These are phyloP conservation scores for Chelonia mydas DNA, from an alignment of 2,797 vertebrate genomes.

Conservation along the genomic window DNA sequence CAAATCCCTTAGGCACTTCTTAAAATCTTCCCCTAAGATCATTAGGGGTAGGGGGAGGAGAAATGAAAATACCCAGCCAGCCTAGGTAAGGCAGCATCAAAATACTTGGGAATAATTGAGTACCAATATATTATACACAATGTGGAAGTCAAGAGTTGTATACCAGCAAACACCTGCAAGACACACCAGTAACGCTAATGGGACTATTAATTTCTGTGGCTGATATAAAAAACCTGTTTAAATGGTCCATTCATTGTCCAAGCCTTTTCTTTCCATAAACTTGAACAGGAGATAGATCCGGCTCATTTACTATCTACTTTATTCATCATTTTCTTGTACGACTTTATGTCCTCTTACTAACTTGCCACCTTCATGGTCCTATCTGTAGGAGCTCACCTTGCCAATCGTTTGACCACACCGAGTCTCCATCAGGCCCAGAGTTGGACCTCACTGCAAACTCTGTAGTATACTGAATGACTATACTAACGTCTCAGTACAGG, in stretches of 20 bases:
- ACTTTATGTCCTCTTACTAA: background rate
- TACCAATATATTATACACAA: constrained; percentile 48
- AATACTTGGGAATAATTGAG: constrained; percentile 1
- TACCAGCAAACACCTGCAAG: constrained; percentile 26
- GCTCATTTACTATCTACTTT: background rate
- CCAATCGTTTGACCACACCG: background rate
- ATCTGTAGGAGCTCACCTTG: background rate
- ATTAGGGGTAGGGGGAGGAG: background rate
- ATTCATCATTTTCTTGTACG: background rate
- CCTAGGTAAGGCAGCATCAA: constrained; percentile 27
- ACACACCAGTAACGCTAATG: background rate
- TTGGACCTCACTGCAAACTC: background rate
- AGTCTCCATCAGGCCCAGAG: background rate
- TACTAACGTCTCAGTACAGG: background rate
- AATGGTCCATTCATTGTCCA: background rate
- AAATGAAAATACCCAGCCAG: background rate
- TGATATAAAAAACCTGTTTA: background rate
- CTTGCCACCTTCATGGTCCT: background rate
- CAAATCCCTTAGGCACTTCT: background rate
- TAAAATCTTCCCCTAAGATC: background rate
- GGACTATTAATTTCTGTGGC: background rate
- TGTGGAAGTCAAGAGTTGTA: constrained; percentile 29
- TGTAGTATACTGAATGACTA: background rate
- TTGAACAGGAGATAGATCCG: background rate
- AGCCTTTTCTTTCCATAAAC: background rate